Base-by-base conservation (phyloP, 2,888 invertebrate species). In the Liodrosophila aerea region DNA sequence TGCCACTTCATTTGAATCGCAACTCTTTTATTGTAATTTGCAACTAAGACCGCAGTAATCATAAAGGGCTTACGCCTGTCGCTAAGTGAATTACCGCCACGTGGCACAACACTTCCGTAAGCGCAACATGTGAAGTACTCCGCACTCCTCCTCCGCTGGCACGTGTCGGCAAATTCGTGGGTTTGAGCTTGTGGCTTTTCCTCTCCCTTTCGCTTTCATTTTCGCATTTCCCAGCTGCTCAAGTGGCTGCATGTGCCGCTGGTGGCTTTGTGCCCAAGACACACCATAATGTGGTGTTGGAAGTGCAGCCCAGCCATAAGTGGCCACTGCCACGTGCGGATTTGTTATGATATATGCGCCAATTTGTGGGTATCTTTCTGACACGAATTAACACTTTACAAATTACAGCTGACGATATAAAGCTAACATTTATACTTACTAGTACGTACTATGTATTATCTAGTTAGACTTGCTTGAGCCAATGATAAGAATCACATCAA, bases 81-180 rank as follows among this genome's bases (percentile, higher is more conserved):
- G 63, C 76, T 82, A 82, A 78, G 33, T 60, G 78, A 82, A 78
- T 78, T 78, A 85, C 34, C 59, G 78, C 46, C 78, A 78, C 78
- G 78, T 85, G 78, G 68, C 77, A 43, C 53, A 33, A 56, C 71
- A 64, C 70, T 84, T 54, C 52, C 22, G 31, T 22, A 64, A 40
- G 51, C 40, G 81, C 81, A 77, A 77, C 83, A 83, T 80, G 81
- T 83, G 66, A 71, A 66, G 62, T 46, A 16, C 29, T 41, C 47
- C 12, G 40, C 45, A 9, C 11, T 49, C 15, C 18, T 8, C 0
- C n/a, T 13, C 5, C 39, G 11, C 27, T 30, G 16, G 12, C 39
- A 18, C 9, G 7, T 37, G 7, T 18, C 7, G 15, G 12, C 57
- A 39, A 44, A 41, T 11, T 22, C 49, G 5, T 4, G 31, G 69